phyloP scores from a whole-genome alignment of 2,113 vertebrate species.

The Takifugu flavidus region DNA sequence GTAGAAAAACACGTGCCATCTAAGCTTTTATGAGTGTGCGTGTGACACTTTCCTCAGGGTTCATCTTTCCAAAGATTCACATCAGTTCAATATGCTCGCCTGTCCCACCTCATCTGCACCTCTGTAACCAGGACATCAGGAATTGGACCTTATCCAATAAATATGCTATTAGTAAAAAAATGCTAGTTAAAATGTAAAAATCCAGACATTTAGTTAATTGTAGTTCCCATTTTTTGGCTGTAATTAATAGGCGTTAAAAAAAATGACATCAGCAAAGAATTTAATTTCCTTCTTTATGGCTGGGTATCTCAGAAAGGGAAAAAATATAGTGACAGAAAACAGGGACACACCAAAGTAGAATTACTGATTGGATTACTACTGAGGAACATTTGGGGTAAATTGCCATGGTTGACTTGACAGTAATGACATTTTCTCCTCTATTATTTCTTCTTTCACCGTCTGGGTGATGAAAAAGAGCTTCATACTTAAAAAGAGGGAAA shows the following conservation, averaged over 20 bases:
- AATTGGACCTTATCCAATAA: no score
- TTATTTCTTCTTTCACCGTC: slow-evolving; percentile 36
- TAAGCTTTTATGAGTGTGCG: slow-evolving; percentile 29
- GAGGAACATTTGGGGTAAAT: slow-evolving; percentile 29
- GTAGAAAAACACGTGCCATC: slow-evolving; percentile 23
- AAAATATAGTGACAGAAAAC: slow-evolving; percentile 62
- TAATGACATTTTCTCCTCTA: slow-evolving; percentile 48
- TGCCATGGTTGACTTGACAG: slow-evolving; percentile 12
- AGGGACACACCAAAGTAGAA: slow-evolving; percentile 59
- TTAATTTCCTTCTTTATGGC: slow-evolving; percentile 48
- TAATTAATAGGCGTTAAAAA: slow-evolving; percentile 18
- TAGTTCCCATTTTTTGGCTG: neutral
- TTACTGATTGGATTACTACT: slow-evolving; percentile 48
- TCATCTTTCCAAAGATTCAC: slow-evolving; percentile 2
- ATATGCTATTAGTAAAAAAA: no score
- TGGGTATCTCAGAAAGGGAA: slow-evolving; percentile 54
- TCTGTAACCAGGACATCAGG: no score
- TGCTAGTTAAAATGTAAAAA: no score
- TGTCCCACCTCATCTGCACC: neutral
- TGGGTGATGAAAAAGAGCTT: slow-evolving; percentile 13
- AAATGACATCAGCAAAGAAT: slow-evolving; percentile 61
- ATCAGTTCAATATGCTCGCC: slow-evolving; percentile 12
- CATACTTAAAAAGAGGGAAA: slow-evolving; percentile 25
- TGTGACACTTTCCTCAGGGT: neutral
- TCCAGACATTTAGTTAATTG: no score